Conservation (phyloP, 1,140 invertebrate genomes). For the Nomia melanderi region DNA sequence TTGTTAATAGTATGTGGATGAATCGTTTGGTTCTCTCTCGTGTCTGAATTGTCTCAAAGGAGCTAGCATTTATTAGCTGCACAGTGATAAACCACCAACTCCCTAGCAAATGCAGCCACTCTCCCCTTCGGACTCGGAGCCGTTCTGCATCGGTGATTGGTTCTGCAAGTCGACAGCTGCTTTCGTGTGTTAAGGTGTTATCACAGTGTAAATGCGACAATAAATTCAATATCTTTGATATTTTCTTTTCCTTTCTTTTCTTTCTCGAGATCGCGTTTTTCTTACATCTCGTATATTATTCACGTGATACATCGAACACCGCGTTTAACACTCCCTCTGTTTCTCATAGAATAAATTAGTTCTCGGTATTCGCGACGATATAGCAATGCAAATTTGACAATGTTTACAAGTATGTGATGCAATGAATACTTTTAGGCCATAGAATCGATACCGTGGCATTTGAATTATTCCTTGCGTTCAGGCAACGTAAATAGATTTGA, state of each 20-base stretch:
- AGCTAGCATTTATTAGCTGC: conserved; percentile 48
- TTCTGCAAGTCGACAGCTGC: conserved; percentile 90
- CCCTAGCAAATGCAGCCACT: conserved; percentile 90
- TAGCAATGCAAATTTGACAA: background rate
- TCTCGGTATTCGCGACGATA: background rate
- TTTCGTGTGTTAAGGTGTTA: conserved; percentile 79
- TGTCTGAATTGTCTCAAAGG: conserved; percentile 48
- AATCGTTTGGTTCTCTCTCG: conserved; percentile 40
- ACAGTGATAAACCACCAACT: conserved; percentile 44
- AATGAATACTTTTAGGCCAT: conserved; percentile 8
- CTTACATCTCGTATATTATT: too few species aligned
- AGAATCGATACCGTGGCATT: background rate
- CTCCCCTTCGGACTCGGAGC: conserved; percentile 88
- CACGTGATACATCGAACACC: conserved; percentile 12
- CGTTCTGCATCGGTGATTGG: conserved; percentile 86
- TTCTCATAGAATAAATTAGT: background rate
- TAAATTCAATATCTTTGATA: background rate
- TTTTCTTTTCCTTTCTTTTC: too few species aligned
- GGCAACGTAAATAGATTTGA: background rate
- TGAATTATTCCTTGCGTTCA: conserved; percentile 7
- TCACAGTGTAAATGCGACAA: conserved; percentile 25
- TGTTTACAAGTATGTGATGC: background rate
- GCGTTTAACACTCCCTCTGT: conserved; percentile 14
- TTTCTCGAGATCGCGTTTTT: too few species aligned
- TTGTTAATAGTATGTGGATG: conserved; percentile 58